Base-by-base conservation (phyloP, 2,113 vertebrate genomes). In the Aramus guarauna region DNA sequence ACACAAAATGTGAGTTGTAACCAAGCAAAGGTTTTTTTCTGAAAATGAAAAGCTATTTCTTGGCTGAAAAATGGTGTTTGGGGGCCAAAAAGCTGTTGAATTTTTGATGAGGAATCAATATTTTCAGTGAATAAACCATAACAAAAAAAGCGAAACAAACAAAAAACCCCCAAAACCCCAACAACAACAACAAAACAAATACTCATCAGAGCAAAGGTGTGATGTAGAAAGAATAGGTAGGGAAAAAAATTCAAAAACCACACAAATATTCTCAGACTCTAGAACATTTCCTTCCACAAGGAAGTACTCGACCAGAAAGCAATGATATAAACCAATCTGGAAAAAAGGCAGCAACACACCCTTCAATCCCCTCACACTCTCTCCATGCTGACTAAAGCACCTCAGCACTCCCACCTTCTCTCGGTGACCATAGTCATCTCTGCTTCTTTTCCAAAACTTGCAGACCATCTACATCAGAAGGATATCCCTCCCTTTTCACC, bases 71-170 rank as follows among this genome's bases (percentile, higher is more conserved):
- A 10, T 8, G 4, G 20, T 58, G 56, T 16, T 68, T 80, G 15
- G 17, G 59, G 64, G 50, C 50, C 59, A 80, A 84, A 94, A 53
- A 15, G 3, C 50, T 63, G 68, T 50, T 74, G 20, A 62, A 84
- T 67, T 84, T 95, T 92, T 87, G 11, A 93, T 85, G 36, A 75
- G 29, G 39, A 78, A 78, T 85, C 34, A 12, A n/a, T 58, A 75
- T 79, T 87, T 88, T 66, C 24, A 59, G 53, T 50, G 43, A 90
- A 79, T 45, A 88, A 92, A 78, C 15, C 12, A 26, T 37, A 85
- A 69, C 27, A 77, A 39, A 32, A 41, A 16, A 60, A 13, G 8
- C n/a, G n/a, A 73, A 18, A 29, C 52, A 17, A 71, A 55, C 27
- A 69, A 67, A 52, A 58, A 52, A 66, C 2, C 9, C 9, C 36